Percentiles rank a stretch among this genome's conserved stretches.
Conservation (phyloP, 2,797 vertebrate species). For the Macroramphosus scolopax region DNA sequence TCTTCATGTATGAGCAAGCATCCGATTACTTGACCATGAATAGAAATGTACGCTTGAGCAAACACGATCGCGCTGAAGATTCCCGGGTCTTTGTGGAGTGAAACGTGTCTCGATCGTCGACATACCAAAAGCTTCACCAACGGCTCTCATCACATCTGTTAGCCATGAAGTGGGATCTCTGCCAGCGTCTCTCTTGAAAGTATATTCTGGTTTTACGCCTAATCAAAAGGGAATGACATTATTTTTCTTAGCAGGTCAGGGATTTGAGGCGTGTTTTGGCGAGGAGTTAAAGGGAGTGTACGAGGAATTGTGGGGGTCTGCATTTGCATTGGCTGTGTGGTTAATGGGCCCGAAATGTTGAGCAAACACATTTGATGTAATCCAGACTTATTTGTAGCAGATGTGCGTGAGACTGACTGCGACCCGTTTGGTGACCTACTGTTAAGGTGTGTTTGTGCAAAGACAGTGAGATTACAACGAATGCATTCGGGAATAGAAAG, state of each 20-base stretch:
- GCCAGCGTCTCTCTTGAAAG: slow-evolving; percentile 30
- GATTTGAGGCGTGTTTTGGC: slow-evolving; percentile 63
- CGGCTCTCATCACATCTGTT: slow-evolving; percentile 49
- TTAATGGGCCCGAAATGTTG: slow-evolving; percentile 77
- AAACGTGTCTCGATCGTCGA: slow-evolving; percentile 16
- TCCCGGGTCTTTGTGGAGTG: too few relatives aligned
- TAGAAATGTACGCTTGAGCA: slow-evolving; percentile 13
- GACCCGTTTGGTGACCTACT: slow-evolving; percentile 28
- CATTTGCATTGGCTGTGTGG: slow-evolving; percentile 56
- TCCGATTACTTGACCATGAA: too few relatives aligned
- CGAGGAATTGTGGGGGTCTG: slow-evolving; percentile 19
- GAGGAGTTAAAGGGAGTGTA: slow-evolving; percentile 32
- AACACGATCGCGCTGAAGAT: slow-evolving; percentile 19
- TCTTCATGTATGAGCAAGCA: too few relatives aligned
- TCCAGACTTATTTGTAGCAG: slow-evolving; percentile 66
- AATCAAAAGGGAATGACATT: slow-evolving; percentile 60
- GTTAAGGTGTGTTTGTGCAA: slow-evolving; percentile 10
- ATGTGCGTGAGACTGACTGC: slow-evolving; percentile 21
- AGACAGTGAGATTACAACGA: too few relatives aligned
- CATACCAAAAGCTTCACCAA: slow-evolving; percentile 17
- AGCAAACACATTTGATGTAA: slow-evolving; percentile 69
- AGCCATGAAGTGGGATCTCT: slow-evolving; percentile 15
- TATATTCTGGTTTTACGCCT: slow-evolving; percentile 47
- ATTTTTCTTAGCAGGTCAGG: slow-evolving; percentile 50
- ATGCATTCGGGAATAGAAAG: too few relatives aligned